Evolutionary conservation across 1,140 invertebrate species (phyloP), one percentile per base, ranked within the genome.

Genomic region (Drosophila neocordata): DNA sequence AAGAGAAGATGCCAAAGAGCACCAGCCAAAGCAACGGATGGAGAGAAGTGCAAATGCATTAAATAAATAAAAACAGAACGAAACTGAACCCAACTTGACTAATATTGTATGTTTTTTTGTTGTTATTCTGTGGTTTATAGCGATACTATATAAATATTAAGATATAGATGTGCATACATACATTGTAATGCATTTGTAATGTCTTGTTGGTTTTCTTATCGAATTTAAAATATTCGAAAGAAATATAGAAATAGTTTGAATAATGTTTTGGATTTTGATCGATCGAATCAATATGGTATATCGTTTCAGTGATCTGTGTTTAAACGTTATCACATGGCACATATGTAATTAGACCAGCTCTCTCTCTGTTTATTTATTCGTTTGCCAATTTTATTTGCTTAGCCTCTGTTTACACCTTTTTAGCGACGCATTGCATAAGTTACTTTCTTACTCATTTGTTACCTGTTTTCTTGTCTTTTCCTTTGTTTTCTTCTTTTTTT

Each of bases 41-140:
- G 66, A 58, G 65, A 78, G 79, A 85, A 84, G 80, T 84, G 80
- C 80, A 79, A 70, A 80, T 85, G 69, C 66, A 84, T 85, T 81
- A 84, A 85, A 80, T 80, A 80, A 84, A 77, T 77, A 79, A 84
- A 34, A 31, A 31, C 6, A 7, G 27, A 31, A 64, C 60, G 65
- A 56, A 77, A 63, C 34, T 72, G 20, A 44, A 31, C 48, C 15
- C 2, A 41, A 18, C 51, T 20, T 57, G 55, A 55, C 77, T 78
- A 70, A 80, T 66, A 71, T 67, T 68, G 74, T 70, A 67, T 79
- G 71, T 24, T 24, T 63, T 63, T 31, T 53, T 35, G 31, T 51
- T 63, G 31, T 38, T 24, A 24, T 24, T 24, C 58, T 60, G 38
- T 20, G 37, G 35, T 44, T 60, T 44, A 44, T 15, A 44, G 15